Base-by-base conservation (phyloP, 1,140 invertebrate genomes). In the Gonioctena quinquepunctata region DNA sequence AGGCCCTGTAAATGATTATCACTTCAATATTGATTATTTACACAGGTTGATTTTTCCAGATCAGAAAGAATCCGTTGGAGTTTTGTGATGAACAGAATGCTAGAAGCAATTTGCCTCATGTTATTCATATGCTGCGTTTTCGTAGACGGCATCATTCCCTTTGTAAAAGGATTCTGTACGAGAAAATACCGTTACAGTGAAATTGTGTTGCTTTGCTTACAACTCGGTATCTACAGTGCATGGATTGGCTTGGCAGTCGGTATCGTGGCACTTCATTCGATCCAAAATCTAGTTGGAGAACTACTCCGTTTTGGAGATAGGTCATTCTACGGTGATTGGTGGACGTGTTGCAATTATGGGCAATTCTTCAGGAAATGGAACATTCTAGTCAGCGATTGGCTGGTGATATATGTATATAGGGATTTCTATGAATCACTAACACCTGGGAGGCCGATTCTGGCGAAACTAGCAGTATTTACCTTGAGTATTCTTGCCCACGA, bases 301-400 rank as follows among this genome's bases (percentile, higher is more conserved):
- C 88, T 97, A 82, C 77, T 96, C 6, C 87, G 86, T 56, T 98
- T 98, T 83, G 93, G 90, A 3, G 96, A 97, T 82, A 85, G 94
- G 67, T 86, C 90, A 75, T 96, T 95, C 83, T 95, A 96, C 78
- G 90, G 89, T 90, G 95, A 97, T 77, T 99, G 96, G 97, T 99
- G 97, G 97, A 97, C 94, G 54, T 90, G 90, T 5, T 90, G 90
- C 2, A 90, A 90, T 2, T 97, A 92, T 80, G 88, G 89, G 0
- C 86, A 85, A 3, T 99, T 93, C 80, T 98, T 96, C 81, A 88
- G 95, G n/a, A 94, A 92, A 5, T 99, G 97, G 96, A 99, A 99
- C 81, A 87, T 94, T 11, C 90, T 98, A 0, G 96, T 99, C 0
- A 92, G 97, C 79, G 94, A 97, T 72, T 99, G 96, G 96, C 85